phyloP scores from a whole-genome alignment of 2,797 vertebrate genomes.

The Chrosomus eos region DNA sequence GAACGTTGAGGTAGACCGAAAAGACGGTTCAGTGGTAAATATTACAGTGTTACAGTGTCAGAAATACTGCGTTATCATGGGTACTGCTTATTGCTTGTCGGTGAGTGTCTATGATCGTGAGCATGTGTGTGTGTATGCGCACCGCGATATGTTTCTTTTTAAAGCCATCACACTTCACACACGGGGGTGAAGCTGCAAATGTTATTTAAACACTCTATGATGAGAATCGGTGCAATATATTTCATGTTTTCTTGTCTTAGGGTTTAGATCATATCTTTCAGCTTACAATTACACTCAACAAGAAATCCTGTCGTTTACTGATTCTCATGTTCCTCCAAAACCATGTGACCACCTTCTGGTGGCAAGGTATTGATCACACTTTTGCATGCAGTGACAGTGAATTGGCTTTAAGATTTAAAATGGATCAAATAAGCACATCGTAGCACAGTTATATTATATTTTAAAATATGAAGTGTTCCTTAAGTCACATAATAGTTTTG shows the following conservation, averaged over 20 bases:
- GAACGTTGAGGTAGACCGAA: neutral
- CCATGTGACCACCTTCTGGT: neutral
- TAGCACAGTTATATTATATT: neutral
- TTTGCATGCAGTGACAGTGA: neutral
- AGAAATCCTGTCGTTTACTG: neutral
- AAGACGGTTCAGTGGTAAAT: neutral
- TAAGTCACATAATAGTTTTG: neutral
- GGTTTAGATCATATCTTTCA: neutral
- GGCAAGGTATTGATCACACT: neutral
- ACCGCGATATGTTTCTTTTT: neutral
- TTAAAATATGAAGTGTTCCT: too few relatives aligned
- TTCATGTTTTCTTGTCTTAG: neutral
- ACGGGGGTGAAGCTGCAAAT: neutral
- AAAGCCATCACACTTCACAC: neutral
- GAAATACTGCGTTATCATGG: neutral
- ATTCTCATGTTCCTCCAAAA: neutral
- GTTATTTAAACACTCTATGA: conserved; percentile 5
- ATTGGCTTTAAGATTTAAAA: neutral
- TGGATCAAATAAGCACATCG: neutral
- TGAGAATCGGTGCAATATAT: conserved; percentile 24
- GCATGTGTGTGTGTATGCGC: neutral
- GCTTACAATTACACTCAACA: neutral
- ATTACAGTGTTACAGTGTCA: conserved; percentile 17
- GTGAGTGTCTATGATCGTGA: conserved; percentile 20
- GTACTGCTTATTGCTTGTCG: neutral